These are phyloP conservation scores for Anadara kagoshimensis DNA, from an alignment of 1,140 invertebrate genomes.

Conservation along the genomic window DNA sequence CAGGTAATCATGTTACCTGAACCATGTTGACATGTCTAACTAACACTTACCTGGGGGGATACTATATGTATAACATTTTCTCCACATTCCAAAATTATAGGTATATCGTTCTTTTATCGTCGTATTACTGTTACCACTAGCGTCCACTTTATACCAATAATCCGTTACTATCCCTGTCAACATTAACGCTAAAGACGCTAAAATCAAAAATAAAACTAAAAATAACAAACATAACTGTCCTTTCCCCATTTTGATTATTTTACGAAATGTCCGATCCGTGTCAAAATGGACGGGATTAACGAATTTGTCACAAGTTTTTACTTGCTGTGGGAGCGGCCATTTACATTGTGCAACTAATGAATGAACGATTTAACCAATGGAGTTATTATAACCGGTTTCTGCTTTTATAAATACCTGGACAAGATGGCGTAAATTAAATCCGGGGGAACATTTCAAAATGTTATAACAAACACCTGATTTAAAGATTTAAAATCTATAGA, in stretches of 20 bases:
- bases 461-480: no score
- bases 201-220: conserved; percentile 45
- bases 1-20: no score
- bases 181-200: conserved; percentile 39
- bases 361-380: background rate
- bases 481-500: no score
- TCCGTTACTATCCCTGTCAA: conserved; percentile 48
- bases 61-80: conserved; percentile 41
- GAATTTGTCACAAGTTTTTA: conserved; percentile 14
- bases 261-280: background rate
- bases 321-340: conserved; percentile 23
- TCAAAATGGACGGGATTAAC: no score
- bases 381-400: conserved; percentile 14
- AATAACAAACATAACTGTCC: conserved; percentile 26
- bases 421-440: no score
- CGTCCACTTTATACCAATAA: conserved; percentile 47
- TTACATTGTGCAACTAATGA: conserved; percentile 5
- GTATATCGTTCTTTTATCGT: conserved; percentile 35
- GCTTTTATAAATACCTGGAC: conserved; percentile 17
- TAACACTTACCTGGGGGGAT: conserved; percentile 35
- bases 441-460: no score
- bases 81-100: conserved; percentile 52
- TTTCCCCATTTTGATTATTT: conserved; percentile 27
- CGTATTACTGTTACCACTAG: conserved; percentile 16
- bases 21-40: no score